Base-by-base conservation (phyloP, 2,888 invertebrate species). In the Idaea aversata region DNA sequence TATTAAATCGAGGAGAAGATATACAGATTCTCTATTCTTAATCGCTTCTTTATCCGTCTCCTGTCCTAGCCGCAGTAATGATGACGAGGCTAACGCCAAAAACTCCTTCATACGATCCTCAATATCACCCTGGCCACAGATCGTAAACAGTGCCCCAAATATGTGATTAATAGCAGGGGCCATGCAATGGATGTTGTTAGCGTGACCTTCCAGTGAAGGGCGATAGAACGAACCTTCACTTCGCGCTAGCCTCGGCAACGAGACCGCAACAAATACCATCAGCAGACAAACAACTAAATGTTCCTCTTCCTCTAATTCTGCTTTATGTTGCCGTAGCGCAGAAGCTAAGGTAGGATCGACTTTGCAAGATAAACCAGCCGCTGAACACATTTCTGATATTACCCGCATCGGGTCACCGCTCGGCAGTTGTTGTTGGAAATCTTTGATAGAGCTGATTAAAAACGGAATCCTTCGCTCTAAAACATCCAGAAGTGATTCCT, bases 151-250 rank as follows among this genome's bases (percentile, higher is more conserved):
- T 1, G 99, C 99, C 16, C 98, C 99, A 80, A 99, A 99, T 70
- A 99, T 97, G 77, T 97, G 97, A 83, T 98, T 99, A 58, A 99
- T 97, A 0, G 99, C 99, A 61, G 98, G 95, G 0, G 99, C 98
- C 94, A 99, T 97, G 83, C 99, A 99, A 86, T 99, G 99, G 70
- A 98, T 98, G 86, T 99, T 99, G 90, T 99, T 99, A n/a, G 98
- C 96, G 84, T 99, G 99, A 0, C 98, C 99, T 92, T 97, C 96
- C 67, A 97, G 91, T 0, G 97, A 97, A 0, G 98, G 97, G 67
- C 97, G 94, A 83, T 97, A 98, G 78, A 98, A 97, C 0, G 98
- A 98, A 64, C 95, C 96, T 68, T 99, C 99, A 77, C 96, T 97
- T 67, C 97, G 95, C 1, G 99, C 99, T 63, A 99, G 93, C 86